Percentiles rank a stretch among this genome's conserved stretches.
Evolutionary conservation across 2,113 vertebrate species (phyloP).

Genomic region (Conger conger): DNA sequence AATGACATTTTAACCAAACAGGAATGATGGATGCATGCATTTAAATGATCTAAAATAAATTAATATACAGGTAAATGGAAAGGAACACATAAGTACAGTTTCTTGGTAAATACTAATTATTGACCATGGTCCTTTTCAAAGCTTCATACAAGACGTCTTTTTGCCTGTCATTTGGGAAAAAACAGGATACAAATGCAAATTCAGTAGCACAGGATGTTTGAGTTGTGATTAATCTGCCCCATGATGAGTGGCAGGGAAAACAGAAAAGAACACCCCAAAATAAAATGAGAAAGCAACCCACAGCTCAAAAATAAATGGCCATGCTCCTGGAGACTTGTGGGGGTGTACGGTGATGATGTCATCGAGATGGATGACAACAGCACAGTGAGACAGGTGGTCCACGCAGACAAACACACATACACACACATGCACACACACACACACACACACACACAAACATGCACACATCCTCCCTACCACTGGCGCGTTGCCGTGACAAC

Average conservation of each 20-base stretch:
- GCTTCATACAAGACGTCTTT: too few relatives aligned
- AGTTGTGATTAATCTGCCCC: background rate
- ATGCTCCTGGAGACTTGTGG: background rate
- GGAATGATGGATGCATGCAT: too few relatives aligned
- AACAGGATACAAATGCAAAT: background rate
- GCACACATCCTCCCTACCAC: background rate
- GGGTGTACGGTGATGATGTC: background rate
- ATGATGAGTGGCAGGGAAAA: background rate
- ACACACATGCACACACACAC: background rate
- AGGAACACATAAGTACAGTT: too few relatives aligned
- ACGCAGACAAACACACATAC: background rate
- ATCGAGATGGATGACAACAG: background rate
- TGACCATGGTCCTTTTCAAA: too few relatives aligned
- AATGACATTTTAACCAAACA: background rate
- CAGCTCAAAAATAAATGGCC: background rate
- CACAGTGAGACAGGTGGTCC: background rate
- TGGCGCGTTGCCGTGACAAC: constrained; percentile 5
- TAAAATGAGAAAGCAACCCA: background rate
- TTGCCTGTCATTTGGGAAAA: background rate
- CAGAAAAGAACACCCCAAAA: background rate
- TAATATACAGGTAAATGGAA: too few relatives aligned
- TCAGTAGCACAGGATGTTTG: background rate
- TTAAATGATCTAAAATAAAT: too few relatives aligned
- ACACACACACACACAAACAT: constrained; percentile 10
- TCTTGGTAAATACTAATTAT: too few relatives aligned